Percentiles rank a stretch among this genome's conserved stretches.
Evolutionary conservation across 1,140 invertebrate genomes (phyloP).

Genomic region (Drosophila teissieri): DNA sequence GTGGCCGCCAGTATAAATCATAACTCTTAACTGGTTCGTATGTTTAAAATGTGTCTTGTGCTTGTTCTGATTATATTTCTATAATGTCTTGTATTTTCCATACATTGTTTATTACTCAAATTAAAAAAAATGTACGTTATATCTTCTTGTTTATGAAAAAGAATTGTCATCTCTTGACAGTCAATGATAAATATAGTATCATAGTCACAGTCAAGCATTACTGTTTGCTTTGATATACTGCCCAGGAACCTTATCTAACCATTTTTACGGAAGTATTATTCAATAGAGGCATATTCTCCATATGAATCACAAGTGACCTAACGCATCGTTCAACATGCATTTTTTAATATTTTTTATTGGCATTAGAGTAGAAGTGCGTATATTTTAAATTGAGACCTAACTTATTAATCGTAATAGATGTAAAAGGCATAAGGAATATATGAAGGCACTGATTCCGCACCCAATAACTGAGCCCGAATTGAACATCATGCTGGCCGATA

Average conservation of each 20-base stretch:
- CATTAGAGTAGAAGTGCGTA: conserved; percentile 12
- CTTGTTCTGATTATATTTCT: too few relatives aligned
- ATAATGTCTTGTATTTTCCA: too few relatives aligned
- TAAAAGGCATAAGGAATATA: conserved; percentile 35
- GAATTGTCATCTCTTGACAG: not conserved
- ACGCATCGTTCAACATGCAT: not conserved
- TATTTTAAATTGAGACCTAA: conserved; percentile 6
- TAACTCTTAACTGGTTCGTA: too few relatives aligned
- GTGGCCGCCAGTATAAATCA: not conserved
- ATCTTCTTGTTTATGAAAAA: too few relatives aligned
- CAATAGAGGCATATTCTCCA: not conserved
- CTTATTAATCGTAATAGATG: conserved; percentile 36
- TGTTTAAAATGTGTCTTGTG: not conserved
- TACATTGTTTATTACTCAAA: too few relatives aligned
- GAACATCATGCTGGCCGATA: conserved; percentile 63
- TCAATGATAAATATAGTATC: not conserved
- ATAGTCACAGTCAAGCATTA: not conserved
- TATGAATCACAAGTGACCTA: conserved; percentile 11
- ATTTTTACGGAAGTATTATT: conserved; percentile 9
- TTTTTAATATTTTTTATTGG: conserved; percentile 30
- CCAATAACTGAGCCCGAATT: conserved; percentile 17
- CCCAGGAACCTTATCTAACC: conserved; percentile 8
- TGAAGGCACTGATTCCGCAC: conserved; percentile 15
- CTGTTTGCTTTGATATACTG: not conserved
- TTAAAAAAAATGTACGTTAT: too few relatives aligned